Conservation (phyloP, 2,888 invertebrate species). For the Pachliopta kotzebuea region DNA sequence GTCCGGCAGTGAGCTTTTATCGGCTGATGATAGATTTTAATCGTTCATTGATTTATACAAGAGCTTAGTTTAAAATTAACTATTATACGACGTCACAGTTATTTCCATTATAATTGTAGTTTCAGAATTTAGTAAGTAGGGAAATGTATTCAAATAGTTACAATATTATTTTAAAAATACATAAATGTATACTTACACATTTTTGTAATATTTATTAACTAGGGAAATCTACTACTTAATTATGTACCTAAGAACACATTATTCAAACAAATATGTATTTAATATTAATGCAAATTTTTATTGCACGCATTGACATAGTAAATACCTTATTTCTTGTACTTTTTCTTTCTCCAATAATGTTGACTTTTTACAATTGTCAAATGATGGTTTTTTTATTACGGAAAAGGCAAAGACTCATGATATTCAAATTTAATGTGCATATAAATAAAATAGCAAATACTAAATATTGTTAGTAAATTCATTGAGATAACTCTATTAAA, state of each 20-base stretch:
- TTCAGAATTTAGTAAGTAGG: no score
- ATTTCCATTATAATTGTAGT: no score
- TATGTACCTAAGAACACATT: not conserved
- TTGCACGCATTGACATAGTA: not conserved
- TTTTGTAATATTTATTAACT: conserved; percentile 2
- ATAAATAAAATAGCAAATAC: no score
- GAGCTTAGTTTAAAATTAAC: no score
- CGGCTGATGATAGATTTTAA: no score
- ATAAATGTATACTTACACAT: conserved; percentile 17
- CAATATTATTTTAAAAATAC: not conserved
- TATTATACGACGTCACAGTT: no score
- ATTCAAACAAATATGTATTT: not conserved
- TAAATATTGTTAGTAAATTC: no score
- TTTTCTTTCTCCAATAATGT: not conserved
- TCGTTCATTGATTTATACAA: no score
- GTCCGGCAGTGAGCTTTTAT: no score
- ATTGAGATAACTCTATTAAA: no score
- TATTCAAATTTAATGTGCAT: no score
- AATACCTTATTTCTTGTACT: not conserved
- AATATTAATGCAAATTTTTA: not conserved
- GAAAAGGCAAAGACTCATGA: not conserved
- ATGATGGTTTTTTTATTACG: not conserved
- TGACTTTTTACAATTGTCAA: not conserved
- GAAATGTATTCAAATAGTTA: no score
- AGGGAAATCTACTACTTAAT: not conserved